Conservation (phyloP, 1,140 invertebrate species). For the Oryzaephilus surinamensis region DNA sequence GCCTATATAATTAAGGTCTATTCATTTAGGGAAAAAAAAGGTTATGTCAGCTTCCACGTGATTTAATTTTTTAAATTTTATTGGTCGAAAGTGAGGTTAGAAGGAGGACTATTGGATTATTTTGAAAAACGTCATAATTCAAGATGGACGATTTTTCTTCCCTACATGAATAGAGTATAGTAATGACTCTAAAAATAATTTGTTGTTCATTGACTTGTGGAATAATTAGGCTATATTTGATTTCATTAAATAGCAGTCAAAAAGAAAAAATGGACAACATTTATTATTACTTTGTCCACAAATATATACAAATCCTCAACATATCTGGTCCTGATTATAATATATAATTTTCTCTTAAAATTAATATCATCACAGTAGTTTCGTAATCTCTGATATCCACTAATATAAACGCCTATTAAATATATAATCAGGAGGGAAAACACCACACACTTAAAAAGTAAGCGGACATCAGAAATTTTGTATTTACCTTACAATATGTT, state of each 20-base stretch:
- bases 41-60: too few species aligned
- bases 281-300: constrained; percentile 1
- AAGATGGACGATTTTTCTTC: too few species aligned
- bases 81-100: too few species aligned
- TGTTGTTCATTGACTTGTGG: too few species aligned
- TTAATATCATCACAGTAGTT: constrained; percentile 7
- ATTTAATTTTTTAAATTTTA: too few species aligned
- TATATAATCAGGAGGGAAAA: constrained; percentile 2
- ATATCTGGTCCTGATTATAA: constrained; percentile 2
- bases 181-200: too few species aligned
- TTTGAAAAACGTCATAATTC: too few species aligned
- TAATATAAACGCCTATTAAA: constrained; percentile 1
- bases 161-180: too few species aligned
- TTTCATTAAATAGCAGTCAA: constrained; percentile 6
- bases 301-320: constrained; percentile 2
- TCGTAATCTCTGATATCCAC: constrained; percentile 2
- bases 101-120: too few species aligned
- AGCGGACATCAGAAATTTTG: constrained; percentile 1
- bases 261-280: too few species aligned
- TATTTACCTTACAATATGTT: constrained; percentile 1
- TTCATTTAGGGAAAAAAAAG: too few species aligned
- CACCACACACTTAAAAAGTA: constrained; percentile 2
- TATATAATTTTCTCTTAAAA: constrained; percentile 2
- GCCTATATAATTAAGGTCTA: too few species aligned
- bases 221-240: background rate